These are phyloP conservation scores for Temnothorax nylanderi DNA, from an alignment of 1,140 invertebrate species.

Conservation along the genomic window DNA sequence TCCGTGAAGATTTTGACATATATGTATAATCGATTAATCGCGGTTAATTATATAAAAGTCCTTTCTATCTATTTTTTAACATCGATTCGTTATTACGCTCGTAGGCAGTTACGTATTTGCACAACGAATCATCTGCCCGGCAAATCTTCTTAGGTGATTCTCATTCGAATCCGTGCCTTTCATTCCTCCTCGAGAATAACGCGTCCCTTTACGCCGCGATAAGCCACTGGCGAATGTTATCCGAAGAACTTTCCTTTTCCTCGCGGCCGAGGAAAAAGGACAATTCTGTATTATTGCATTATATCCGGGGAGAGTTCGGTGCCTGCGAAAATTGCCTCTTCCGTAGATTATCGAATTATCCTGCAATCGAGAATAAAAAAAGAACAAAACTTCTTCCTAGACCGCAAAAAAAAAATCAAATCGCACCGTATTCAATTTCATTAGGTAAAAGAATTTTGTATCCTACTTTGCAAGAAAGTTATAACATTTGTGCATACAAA, in stretches of 20 bases:
- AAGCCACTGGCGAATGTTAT: constrained; percentile 57
- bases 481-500: not conserved
- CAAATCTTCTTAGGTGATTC: constrained; percentile 59
- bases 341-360: constrained; percentile 58
- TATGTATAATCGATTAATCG: not conserved
- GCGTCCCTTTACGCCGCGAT: constrained; percentile 49
- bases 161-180: constrained; percentile 54
- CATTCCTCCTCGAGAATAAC: constrained; percentile 52
- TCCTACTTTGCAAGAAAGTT: not conserved
- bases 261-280: constrained; percentile 31
- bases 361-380: constrained; percentile 1
- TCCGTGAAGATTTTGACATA: too few relatives aligned
- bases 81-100: not conserved
- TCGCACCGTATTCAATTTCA: not conserved
- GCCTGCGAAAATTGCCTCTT: constrained; percentile 52
- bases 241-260: constrained; percentile 59
- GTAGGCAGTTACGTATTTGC: constrained; percentile 6
- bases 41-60: not conserved
- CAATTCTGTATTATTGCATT: constrained; percentile 65
- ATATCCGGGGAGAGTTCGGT: constrained; percentile 46
- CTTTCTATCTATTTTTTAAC: not conserved
- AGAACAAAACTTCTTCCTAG: not conserved
- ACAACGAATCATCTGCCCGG: constrained; percentile 29
- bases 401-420: not conserved
- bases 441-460: not conserved